A percentile compares a stretch with the other conserved stretches of the same genome.
Conservation (phyloP, 2,888 invertebrate species). For the Sussaba pulchella region DNA sequence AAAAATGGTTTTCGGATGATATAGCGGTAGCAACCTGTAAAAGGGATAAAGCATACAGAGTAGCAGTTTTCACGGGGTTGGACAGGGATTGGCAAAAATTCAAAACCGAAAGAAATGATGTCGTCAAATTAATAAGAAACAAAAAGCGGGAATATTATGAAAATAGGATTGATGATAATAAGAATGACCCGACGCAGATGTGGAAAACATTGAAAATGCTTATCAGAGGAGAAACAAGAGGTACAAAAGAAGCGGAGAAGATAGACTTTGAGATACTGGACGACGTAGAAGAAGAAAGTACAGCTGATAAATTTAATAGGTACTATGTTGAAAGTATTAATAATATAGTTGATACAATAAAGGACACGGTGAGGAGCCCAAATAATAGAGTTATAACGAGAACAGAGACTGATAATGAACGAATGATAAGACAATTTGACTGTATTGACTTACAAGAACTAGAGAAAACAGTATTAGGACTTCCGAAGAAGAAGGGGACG, state of each 20-base stretch:
- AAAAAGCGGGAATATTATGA: constrained; percentile 37
- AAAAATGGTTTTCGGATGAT: constrained; percentile 52
- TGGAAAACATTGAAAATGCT: constrained; percentile 16
- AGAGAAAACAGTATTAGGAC: constrained; percentile 12
- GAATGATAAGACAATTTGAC: constrained; percentile 12
- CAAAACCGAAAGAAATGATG: constrained; percentile 33
- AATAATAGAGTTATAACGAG: not conserved
- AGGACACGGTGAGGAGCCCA: not conserved
- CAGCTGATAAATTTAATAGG: constrained; percentile 40
- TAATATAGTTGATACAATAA: constrained; percentile 31
- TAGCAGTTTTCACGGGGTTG: not conserved
- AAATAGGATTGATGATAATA: constrained; percentile 18
- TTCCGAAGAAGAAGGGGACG: constrained; percentile 28
- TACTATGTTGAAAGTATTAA: constrained; percentile 38
- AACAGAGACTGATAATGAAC: not conserved
- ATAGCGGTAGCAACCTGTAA: constrained; percentile 20
- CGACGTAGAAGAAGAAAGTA: constrained; percentile 7
- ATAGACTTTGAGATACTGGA: constrained; percentile 43
- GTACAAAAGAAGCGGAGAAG: not conserved
- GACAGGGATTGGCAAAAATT: constrained; percentile 34
- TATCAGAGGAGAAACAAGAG: constrained; percentile 21
- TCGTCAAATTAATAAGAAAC: constrained; percentile 32
- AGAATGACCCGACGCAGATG: constrained; percentile 9
- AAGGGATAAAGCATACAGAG: constrained; percentile 34
- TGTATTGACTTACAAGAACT: constrained; percentile 17